Conservation (phyloP, 2,113 vertebrate species). For the Nansenia antarctica region DNA sequence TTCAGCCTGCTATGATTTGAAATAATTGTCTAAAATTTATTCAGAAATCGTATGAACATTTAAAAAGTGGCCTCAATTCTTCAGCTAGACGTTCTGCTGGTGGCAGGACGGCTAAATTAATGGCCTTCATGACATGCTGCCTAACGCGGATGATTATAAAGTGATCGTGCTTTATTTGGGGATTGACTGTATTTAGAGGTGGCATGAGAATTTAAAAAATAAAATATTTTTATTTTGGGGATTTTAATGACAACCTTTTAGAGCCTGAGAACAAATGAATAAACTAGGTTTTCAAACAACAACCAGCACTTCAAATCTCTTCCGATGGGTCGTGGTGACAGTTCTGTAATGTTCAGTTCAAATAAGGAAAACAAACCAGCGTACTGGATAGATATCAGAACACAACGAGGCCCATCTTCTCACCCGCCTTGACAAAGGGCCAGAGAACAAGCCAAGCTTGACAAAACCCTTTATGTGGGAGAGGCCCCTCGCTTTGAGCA, state of each 20-base stretch:
- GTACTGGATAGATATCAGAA: conserved; percentile 1
- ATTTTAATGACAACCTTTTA: too few species aligned
- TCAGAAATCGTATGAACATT: conserved; percentile 47
- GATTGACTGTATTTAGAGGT: background rate
- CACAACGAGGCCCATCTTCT: conserved; percentile 2
- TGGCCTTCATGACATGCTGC: background rate
- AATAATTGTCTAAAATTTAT: conserved; percentile 59
- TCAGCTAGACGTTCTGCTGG: conserved; percentile 21
- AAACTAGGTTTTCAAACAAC: too few species aligned
- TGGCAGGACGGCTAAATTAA: conserved; percentile 26
- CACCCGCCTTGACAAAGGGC: background rate
- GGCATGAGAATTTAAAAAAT: background rate
- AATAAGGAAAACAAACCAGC: background rate
- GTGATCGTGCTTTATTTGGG: background rate
- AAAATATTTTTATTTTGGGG: background rate
- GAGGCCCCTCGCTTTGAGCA: conserved; percentile 43
- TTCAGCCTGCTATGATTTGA: conserved; percentile 48
- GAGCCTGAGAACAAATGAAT: too few species aligned
- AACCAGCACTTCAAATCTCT: too few species aligned
- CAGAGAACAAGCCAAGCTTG: conserved; percentile 37
- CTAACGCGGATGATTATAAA: background rate
- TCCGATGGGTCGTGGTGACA: too few species aligned
- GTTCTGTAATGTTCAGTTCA: too few species aligned
- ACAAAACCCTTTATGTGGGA: conserved; percentile 32
- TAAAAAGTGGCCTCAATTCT: conserved; percentile 47